Evolutionary conservation across 2,888 invertebrate species (phyloP), one percentile per base, ranked within the genome.

Genomic region (Rhynchonema sp.): DNA sequence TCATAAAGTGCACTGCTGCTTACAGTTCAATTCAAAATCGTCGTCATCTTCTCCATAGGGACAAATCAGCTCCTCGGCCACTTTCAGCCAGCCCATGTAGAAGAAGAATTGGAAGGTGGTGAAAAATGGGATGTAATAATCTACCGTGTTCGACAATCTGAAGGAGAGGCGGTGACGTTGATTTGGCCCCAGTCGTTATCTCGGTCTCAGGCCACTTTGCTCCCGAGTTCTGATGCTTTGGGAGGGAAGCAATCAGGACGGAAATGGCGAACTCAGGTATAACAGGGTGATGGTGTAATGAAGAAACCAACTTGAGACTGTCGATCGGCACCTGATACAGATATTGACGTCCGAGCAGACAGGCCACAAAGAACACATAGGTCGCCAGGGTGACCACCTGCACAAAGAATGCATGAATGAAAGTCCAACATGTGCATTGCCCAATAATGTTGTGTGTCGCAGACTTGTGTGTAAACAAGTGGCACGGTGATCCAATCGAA

Each of bases 41-140:
- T 38, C 38, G 38, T 38, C 38, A 17, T 38, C 38, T 6, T 38
- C 38, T 6, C 38, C 38, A 17, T 38, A 38, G 9, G 38, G 38
- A 38, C 38, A 38, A 17, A 38, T 6, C 38, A 38, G 38, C 38
- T 6, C 38, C 38, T 38, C 38, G 22, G 68, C 70, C n/a, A 70
- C 74, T 69, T 74, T 74, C 2, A 74, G 66, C 74, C 74, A 74
- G 3, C 74, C 74, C 72, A 74, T 38, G 38, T 38, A 38, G 38
- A 38, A 38, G 38, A 38, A 38, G 38, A 13, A 38, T 17, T 38
- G 9, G 13, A 74, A 64, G 26, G 74, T 63, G 6, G 73, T 74
- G 62, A 74, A 74, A n/a, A 73, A 64, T 2, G 74, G 74, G 1
- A 74, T 57, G 59, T 72, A 74, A 30, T 70, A 63, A 58, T 73